These are phyloP conservation scores for Arge pagana DNA, from an alignment of 2,888 invertebrate species.

Conservation along the genomic window DNA sequence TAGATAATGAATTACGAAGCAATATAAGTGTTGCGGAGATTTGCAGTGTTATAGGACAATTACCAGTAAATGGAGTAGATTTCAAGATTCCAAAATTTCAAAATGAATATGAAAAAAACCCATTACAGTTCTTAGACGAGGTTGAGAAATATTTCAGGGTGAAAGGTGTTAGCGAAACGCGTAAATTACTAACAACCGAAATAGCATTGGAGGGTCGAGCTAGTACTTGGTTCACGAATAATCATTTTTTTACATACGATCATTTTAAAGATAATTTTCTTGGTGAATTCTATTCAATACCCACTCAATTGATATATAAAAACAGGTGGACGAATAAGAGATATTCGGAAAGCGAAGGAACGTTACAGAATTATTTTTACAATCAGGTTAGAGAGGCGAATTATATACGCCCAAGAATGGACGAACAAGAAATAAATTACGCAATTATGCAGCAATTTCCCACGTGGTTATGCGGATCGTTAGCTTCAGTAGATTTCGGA, in stretches of 20 bases:
- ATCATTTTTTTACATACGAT: neutral
- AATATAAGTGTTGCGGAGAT: too few relatives aligned
- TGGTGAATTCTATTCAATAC: slow-evolving; percentile 21
- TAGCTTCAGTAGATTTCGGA: slow-evolving; percentile 8
- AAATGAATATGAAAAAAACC: slow-evolving; percentile 9
- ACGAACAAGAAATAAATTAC: slow-evolving; percentile 19
- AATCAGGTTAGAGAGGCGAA: slow-evolving; percentile 17
- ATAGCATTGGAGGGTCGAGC: slow-evolving; percentile 15
- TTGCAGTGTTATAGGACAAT: too few relatives aligned
- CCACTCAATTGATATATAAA: slow-evolving; percentile 19
- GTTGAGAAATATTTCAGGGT: slow-evolving; percentile 10
- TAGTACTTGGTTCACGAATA: slow-evolving; percentile 18
- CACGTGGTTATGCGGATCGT: neutral
- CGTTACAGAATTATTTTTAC: slow-evolving; percentile 24
- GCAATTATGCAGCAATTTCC: slow-evolving; percentile 20
- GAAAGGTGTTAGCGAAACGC: neutral
- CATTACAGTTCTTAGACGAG: slow-evolving; percentile 12
- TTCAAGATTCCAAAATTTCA: slow-evolving; percentile 12
- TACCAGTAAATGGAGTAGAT: too few relatives aligned
- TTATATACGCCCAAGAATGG: slow-evolving; percentile 11
- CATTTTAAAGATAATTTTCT: slow-evolving; percentile 16
- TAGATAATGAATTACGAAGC: too few relatives aligned
- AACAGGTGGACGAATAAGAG: slow-evolving; percentile 14
- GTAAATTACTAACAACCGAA: slow-evolving; percentile 4
- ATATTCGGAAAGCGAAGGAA: neutral